Evolutionary conservation across 2,113 vertebrate genomes (phyloP), one percentile per base, ranked within the genome.

Genomic region (Pomatostomus ruficeps): DNA sequence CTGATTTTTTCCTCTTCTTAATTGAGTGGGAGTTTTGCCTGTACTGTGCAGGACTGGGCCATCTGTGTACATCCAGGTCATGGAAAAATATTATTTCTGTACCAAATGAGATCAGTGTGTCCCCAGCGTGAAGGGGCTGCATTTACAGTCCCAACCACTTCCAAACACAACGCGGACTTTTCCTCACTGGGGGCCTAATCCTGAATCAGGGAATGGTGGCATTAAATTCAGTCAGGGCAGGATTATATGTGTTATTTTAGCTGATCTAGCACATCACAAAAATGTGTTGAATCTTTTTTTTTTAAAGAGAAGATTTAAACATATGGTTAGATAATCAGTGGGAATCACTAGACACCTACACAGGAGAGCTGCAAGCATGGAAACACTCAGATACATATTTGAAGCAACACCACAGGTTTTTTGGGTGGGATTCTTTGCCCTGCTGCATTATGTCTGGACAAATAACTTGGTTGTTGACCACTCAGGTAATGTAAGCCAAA

Each of bases 271-370:
- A n/a, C 45, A 25, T 67, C 42, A 70, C 73, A 89, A 72, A 65
- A 92, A 82, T 33, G 59, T 63, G 52, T 72, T 78, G 74, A 78
- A 70, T 80, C 18, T 40, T 73, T 76, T 52, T 59, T 36, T 46
- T 48, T 28, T 12, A 7, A 52, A 55, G 31, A 75, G 22, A 23
- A 75, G 81, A 91, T 84, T 42, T 81, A 94, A 77, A 29, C 71
- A 78, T 80, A 85, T 91, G 87, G 91, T 94, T 92, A 93, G 62
- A 40, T 78, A 85, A 96, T 96, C 74, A 89, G 40, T 58, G 71
- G 61, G 80, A 92, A 95, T 94, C 65, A 81, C 67, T 75, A 86
- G 76, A 73, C 89, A 93, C 79, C 92, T 96, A 91, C 91, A 88
- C 26, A 55, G 58, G 65, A 85, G 74, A 82, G n/a, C 35, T 89